A percentile compares a stretch with the other conserved stretches of the same genome.
Conservation (phyloP, 2,888 invertebrate genomes). For the Leptinotarsa haldemani region DNA sequence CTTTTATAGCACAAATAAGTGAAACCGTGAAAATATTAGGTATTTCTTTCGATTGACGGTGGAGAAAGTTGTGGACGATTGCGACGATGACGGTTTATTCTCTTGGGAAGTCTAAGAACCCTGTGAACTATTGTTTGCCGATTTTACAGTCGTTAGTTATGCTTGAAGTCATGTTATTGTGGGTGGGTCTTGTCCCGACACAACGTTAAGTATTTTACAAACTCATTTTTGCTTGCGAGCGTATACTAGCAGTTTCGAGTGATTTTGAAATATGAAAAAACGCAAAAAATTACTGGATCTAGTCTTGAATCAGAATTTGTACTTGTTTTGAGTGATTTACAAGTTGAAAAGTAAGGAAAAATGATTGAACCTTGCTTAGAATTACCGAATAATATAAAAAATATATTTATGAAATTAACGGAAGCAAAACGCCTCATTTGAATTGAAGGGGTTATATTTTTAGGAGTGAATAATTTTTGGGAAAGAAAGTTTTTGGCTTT, state of each 20-base stretch:
- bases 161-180: constrained; percentile 31
- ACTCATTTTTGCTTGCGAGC: not conserved
- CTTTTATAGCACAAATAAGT: constrained; percentile 23
- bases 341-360: too few species aligned
- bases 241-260: not conserved
- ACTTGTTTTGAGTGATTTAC: too few species aligned
- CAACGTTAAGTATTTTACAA: not conserved
- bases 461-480: too few species aligned
- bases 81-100: constrained; percentile 18
- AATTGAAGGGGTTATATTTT: too few species aligned
- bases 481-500: too few species aligned
- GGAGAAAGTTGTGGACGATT: constrained; percentile 28
- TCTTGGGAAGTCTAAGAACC: constrained; percentile 33
- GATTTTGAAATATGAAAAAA: too few species aligned
- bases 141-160: constrained; percentile 20
- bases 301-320: too few species aligned
- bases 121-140: constrained; percentile 36
- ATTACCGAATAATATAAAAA: too few species aligned
- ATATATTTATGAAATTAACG: too few species aligned
- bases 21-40: constrained; percentile 20
- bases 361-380: too few species aligned
- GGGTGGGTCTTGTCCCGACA: constrained; percentile 4
- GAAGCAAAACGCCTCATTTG: too few species aligned
- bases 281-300: too few species aligned
- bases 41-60: not conserved